Conservation (phyloP, 2,797 vertebrate species). For the Coendou prehensilis region DNA sequence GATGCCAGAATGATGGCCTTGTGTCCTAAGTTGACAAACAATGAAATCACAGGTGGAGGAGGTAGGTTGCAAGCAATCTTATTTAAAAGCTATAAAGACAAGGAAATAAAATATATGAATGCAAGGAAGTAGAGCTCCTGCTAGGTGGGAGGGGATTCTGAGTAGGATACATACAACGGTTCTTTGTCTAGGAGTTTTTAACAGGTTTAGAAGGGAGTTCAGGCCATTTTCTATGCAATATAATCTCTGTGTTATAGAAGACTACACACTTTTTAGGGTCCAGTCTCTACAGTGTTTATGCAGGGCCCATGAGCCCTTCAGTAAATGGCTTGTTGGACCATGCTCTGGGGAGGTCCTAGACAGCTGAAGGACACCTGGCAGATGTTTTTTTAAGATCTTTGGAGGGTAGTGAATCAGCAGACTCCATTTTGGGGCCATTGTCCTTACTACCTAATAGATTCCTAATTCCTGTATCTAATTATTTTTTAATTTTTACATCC, state of each 20-base stretch:
- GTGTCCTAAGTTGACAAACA: neutral
- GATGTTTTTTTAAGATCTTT: neutral
- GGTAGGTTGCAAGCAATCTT: neutral
- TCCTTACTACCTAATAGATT: neutral
- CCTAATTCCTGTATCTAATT: neutral
- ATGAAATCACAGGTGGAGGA: neutral
- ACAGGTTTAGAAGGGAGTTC: neutral
- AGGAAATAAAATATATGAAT: neutral
- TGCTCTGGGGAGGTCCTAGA: neutral
- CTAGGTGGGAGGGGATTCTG: neutral
- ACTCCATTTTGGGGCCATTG: neutral
- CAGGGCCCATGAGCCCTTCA: neutral
- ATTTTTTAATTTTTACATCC: neutral
- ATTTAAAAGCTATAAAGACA: neutral
- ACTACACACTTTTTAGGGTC: neutral
- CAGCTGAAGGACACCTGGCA: neutral
- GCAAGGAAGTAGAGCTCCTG: neutral
- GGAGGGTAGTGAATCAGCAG: neutral
- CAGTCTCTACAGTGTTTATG: neutral
- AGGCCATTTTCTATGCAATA: neutral
- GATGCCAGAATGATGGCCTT: neutral
- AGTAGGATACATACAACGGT: neutral
- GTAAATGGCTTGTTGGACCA: neutral
- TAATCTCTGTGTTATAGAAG: neutral
- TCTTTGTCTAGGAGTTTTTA: neutral